phyloP scores from a whole-genome alignment of 2,888 invertebrate species.

The Agriopis marginaria region DNA sequence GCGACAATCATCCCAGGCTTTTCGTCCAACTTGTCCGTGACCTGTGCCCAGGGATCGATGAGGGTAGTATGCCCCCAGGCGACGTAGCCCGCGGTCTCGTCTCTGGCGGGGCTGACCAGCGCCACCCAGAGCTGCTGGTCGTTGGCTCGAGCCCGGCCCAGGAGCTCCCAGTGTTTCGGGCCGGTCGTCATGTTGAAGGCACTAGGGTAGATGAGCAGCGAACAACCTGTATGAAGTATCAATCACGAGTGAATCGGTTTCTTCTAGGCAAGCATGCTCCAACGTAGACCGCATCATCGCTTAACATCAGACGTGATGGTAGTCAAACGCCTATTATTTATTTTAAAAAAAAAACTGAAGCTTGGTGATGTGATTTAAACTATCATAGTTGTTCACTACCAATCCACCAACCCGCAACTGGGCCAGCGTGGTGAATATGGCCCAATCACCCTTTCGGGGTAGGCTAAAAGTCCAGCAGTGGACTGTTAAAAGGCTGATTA shows the following conservation, averaged over 20 bases:
- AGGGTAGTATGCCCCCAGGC: conserved; percentile 96
- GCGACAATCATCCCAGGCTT: conserved; percentile 90
- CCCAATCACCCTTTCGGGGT: too few species aligned
- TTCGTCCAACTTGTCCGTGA: conserved; percentile 89
- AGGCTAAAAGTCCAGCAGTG: too few species aligned
- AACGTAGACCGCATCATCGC: too few species aligned
- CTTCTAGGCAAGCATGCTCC: too few species aligned
- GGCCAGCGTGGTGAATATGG: too few species aligned
- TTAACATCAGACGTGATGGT: too few species aligned
- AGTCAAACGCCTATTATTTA: too few species aligned
- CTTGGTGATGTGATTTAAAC: not conserved
- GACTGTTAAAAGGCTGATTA: too few species aligned
- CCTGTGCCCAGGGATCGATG: conserved; percentile 94
- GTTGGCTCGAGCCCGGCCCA: conserved; percentile 92
- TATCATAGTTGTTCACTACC: too few species aligned
- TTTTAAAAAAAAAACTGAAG: too few species aligned
- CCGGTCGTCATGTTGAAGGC: conserved; percentile 99
- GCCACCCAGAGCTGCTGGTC: conserved; percentile 97
- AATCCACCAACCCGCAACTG: too few species aligned
- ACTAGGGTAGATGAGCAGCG: conserved; percentile 95
- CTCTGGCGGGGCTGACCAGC: conserved; percentile 93
- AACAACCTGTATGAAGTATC: conserved; percentile 89
- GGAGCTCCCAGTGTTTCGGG: conserved; percentile 96
- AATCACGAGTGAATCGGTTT: too few species aligned
- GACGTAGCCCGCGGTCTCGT: conserved; percentile 89